Evolutionary conservation across 2,888 invertebrate genomes (phyloP).

Genomic region (Syrphus vitripennis): DNA sequence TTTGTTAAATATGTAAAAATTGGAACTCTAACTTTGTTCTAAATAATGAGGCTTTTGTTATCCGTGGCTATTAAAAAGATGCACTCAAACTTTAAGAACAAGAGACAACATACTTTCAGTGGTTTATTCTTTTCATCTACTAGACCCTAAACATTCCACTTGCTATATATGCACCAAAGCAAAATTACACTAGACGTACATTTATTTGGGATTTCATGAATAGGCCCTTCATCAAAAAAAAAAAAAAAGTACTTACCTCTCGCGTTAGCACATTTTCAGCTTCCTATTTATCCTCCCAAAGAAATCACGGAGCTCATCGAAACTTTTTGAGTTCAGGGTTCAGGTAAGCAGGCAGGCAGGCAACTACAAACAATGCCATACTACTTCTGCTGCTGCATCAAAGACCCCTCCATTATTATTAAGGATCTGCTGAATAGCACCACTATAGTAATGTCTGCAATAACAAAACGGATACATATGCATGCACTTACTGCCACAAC

Average conservation of each 20-base stretch:
- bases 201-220: constrained; percentile 44
- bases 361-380: background rate
- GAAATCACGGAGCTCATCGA: constrained; percentile 48
- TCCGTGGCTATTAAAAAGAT: background rate
- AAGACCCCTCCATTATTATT: constrained; percentile 52
- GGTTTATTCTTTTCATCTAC: background rate
- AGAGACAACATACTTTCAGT: background rate
- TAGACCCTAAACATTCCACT: background rate
- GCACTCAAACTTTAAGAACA: background rate
- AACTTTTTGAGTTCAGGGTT: constrained; percentile 44
- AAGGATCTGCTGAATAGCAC: constrained; percentile 65
- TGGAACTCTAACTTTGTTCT: background rate
- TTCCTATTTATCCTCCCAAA: background rate
- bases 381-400: background rate
- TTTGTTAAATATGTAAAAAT: background rate
- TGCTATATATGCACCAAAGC: background rate
- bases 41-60: background rate
- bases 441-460: constrained; percentile 60
- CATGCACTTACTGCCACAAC: constrained; percentile 58
- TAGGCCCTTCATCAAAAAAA: constrained; percentile 12
- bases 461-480: constrained; percentile 68
- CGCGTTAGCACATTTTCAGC: constrained; percentile 5
- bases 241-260: constrained; percentile 9
- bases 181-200: constrained; percentile 2
- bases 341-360: background rate